Evolutionary conservation across 2,113 vertebrate genomes (phyloP).

Genomic region (Cryptomyrus ogoouensis): DNA sequence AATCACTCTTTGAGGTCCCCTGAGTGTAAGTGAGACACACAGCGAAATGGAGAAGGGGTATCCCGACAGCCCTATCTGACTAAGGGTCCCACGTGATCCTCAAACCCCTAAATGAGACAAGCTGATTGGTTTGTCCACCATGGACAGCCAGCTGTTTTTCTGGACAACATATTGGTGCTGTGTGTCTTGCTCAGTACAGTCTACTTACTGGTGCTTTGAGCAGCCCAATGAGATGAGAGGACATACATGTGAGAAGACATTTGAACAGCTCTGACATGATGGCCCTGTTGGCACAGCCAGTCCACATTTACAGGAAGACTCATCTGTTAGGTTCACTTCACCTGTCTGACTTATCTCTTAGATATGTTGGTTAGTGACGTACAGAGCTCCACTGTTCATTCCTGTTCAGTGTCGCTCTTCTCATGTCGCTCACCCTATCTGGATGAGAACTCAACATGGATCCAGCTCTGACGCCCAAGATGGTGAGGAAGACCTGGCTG

Average conservation of each 20-base stretch:
- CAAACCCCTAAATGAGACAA: background rate
- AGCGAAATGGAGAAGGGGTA: background rate
- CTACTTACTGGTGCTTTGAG: background rate
- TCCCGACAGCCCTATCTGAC: background rate
- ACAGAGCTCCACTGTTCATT: background rate
- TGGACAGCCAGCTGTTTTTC: background rate
- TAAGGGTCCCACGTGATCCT: background rate
- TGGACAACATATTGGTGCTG: background rate
- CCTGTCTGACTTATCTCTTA: background rate
- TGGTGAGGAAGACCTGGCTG: background rate
- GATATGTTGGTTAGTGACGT: background rate
- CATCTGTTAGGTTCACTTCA: background rate
- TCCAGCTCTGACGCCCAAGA: background rate
- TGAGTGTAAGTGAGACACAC: background rate
- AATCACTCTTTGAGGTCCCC: background rate
- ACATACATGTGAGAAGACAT: background rate
- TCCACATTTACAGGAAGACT: background rate
- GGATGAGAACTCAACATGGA: background rate
- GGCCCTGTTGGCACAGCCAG: background rate
- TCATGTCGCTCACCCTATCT: no score
- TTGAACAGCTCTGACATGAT: background rate
- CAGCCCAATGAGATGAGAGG: background rate
- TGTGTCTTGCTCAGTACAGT: background rate
- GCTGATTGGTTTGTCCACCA: background rate
- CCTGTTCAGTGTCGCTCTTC: background rate